Percentiles rank a stretch among this genome's conserved stretches.
phyloP scores from a whole-genome alignment of 2,113 vertebrate species.

The Lota lota region DNA sequence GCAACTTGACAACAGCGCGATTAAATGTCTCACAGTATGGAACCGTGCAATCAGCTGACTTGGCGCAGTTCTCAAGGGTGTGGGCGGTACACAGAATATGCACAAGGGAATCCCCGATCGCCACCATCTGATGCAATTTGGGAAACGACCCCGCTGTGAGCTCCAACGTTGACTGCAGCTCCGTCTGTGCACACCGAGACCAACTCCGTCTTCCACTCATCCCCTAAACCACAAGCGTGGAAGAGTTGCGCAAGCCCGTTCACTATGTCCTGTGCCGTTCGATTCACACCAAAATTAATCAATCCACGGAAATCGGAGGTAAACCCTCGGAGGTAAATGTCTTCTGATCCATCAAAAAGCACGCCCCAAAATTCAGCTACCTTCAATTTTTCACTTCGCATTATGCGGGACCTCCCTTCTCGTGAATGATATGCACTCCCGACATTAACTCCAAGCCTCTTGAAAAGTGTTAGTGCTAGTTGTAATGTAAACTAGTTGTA shows the following conservation, averaged over 20 bases:
- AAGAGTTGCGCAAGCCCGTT: not conserved
- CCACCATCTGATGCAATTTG: constrained; percentile 1
- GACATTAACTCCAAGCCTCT: not conserved
- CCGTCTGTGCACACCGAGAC: not conserved
- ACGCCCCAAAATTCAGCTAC: not conserved
- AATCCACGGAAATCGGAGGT: not conserved
- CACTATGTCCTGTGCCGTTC: not conserved
- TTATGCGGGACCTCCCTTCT: not conserved
- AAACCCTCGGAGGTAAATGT: not conserved
- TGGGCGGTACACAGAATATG: constrained; percentile 23
- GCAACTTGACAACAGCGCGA: not conserved
- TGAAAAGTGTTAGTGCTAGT: not conserved
- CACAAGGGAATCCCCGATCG: constrained; percentile 14
- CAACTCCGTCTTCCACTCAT: not conserved
- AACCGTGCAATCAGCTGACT: constrained; percentile 24
- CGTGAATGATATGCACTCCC: not conserved
- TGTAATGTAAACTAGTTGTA: no score
- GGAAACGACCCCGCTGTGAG: constrained; percentile 9
- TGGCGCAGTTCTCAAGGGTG: constrained; percentile 19
- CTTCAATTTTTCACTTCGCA: not conserved
- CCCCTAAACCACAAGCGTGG: not conserved
- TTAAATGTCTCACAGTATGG: constrained; percentile 11
- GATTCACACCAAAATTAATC: not conserved
- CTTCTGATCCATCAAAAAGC: not conserved
- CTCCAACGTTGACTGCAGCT: not conserved